Conservation (phyloP, 1,140 invertebrate genomes). For the Adoxophyes honmai region DNA sequence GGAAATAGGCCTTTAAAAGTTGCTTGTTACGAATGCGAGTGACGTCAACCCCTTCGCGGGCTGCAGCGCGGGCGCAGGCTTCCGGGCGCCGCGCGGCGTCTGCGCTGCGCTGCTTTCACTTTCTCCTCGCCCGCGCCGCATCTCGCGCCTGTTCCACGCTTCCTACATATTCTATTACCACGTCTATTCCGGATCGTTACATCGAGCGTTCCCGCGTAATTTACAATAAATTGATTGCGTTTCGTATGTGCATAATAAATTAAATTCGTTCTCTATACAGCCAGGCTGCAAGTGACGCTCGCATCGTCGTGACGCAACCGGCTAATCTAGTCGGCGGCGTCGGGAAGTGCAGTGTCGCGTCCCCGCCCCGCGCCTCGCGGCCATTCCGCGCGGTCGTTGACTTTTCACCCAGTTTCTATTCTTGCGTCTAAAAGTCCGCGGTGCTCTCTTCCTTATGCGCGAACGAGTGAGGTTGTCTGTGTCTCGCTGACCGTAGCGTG, state of each 20-base stretch:
- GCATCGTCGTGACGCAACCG: slow-evolving; percentile 69
- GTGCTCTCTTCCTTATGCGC: slow-evolving; percentile 50
- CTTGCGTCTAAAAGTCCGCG: slow-evolving; percentile 58
- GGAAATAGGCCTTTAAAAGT: background rate
- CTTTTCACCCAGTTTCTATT: slow-evolving; percentile 75
- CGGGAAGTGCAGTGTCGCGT: slow-evolving; percentile 76
- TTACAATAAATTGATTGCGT: slow-evolving; percentile 16
- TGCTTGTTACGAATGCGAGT: background rate
- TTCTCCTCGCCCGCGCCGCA: slow-evolving; percentile 61
- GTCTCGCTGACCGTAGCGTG: slow-evolving; percentile 36
- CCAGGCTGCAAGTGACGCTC: slow-evolving; percentile 41
- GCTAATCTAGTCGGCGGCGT: slow-evolving; percentile 74
- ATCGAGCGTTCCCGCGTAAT: slow-evolving; percentile 26
- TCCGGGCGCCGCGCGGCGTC: slow-evolving; percentile 61
- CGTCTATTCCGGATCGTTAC: slow-evolving; percentile 49
- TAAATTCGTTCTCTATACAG: slow-evolving; percentile 55
- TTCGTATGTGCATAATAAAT: slow-evolving; percentile 35
- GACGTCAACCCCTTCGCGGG: too few relatives aligned
- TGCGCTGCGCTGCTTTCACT: slow-evolving; percentile 72
- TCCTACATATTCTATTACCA: slow-evolving; percentile 51
- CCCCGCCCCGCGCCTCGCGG: slow-evolving; percentile 59
- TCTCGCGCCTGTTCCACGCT: slow-evolving; percentile 55
- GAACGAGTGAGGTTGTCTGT: slow-evolving; percentile 28
- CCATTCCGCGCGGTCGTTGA: slow-evolving; percentile 69
- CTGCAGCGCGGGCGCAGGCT: slow-evolving; percentile 44